A percentile compares a stretch with the other conserved stretches of the same genome.
Conservation (phyloP, 2,113 vertebrate species). For the Choloepus hoffmanni region DNA sequence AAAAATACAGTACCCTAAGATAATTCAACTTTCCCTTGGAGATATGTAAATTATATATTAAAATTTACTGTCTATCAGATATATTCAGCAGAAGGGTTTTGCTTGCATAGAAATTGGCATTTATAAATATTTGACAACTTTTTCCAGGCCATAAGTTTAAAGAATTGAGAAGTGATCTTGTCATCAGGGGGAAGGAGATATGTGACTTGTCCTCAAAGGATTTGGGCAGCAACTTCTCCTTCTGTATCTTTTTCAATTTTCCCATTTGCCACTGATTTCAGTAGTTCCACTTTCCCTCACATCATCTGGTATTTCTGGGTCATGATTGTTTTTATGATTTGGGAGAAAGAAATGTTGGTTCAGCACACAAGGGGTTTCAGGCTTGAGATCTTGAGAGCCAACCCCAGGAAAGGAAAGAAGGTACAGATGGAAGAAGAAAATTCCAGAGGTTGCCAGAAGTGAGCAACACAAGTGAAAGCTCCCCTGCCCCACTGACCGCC, state of each 20-base stretch:
- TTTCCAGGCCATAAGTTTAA: neutral
- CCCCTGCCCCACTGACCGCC: neutral
- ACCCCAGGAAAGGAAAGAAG: neutral
- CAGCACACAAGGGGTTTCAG: neutral
- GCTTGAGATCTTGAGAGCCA: neutral
- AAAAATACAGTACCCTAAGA: constrained; percentile 45
- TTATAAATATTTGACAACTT: constrained; percentile 62
- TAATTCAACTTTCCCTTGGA: constrained; percentile 30
- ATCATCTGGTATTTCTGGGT: neutral
- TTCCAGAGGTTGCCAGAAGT: neutral
- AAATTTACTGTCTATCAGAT: constrained; percentile 51
- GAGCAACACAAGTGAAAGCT: neutral
- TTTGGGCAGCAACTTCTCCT: neutral
- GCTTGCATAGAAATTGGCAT: constrained; percentile 3
- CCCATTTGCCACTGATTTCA: neutral
- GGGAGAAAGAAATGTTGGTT: neutral
- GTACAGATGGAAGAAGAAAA: neutral
- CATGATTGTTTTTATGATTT: neutral
- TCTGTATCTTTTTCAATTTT: neutral
- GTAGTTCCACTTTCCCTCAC: neutral
- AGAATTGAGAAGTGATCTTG: neutral
- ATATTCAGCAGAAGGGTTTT: neutral
- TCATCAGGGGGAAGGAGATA: neutral
- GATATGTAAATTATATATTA: constrained; percentile 57
- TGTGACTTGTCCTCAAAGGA: neutral